A percentile compares a stretch with the other conserved stretches of the same genome.
These are phyloP conservation scores for Podiceps cristatus DNA, from an alignment of 2,113 vertebrate genomes.

Conservation along the genomic window DNA sequence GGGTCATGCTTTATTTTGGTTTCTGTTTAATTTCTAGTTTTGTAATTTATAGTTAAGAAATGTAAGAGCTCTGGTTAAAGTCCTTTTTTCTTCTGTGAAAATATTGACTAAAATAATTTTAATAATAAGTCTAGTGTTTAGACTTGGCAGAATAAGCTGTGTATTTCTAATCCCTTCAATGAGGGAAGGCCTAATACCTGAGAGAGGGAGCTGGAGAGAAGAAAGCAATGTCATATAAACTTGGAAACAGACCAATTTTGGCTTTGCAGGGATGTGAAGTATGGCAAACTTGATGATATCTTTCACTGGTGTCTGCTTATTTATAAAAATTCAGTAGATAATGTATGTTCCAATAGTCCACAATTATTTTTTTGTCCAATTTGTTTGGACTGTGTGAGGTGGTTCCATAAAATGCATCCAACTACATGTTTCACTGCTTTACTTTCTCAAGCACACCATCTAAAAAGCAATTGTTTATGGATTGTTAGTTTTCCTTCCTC, in stretches of 20 bases:
- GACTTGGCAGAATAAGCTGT: background rate
- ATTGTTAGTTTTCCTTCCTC: background rate
- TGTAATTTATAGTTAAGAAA: conserved; percentile 28
- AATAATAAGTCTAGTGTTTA: background rate
- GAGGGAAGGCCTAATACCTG: background rate
- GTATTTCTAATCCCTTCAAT: background rate
- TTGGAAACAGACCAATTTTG: background rate
- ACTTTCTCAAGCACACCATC: background rate
- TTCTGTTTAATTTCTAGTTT: conserved; percentile 45
- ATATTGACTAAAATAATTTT: conserved; percentile 30
- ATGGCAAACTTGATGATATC: background rate
- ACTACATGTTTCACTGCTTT: background rate
- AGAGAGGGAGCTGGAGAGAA: background rate
- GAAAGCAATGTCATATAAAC: background rate
- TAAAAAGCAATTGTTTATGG: background rate
- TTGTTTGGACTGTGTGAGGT: background rate
- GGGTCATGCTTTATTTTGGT: background rate
- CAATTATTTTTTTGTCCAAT: accelerated
- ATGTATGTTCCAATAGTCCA: background rate
- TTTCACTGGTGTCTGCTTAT: background rate
- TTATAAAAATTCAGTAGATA: background rate
- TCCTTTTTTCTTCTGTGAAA: conserved; percentile 5
- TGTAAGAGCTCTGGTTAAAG: conserved; percentile 5
- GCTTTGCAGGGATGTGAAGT: background rate
- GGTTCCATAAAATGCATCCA: background rate